A percentile compares a stretch with the other conserved stretches of the same genome.
These are phyloP conservation scores for Cyprinodon variegatus DNA, from an alignment of 2,113 vertebrate genomes.

Conservation along the genomic window DNA sequence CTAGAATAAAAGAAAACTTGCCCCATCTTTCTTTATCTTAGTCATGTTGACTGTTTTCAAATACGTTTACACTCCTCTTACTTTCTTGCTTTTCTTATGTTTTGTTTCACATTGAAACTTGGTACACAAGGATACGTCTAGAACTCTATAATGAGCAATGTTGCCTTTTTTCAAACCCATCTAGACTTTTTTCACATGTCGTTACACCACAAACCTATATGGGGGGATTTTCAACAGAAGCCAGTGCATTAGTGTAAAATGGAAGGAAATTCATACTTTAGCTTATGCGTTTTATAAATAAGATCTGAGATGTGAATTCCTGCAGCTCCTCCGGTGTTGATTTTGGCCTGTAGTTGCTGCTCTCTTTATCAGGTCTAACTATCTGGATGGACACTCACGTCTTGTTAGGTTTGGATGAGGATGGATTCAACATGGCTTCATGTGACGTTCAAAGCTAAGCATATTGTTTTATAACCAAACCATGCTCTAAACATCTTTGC, in stretches of 20 bases:
- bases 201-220: neutral
- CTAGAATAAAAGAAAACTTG: constrained; percentile 21
- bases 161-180: no score
- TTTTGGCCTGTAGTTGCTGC: no score
- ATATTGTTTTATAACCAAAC: no score
- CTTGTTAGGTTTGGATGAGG: no score
- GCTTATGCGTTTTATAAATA: no score
- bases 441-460: no score
- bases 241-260: neutral
- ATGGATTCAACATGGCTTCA: no score
- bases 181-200: neutral
- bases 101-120: constrained; percentile 42
- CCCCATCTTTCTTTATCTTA: constrained; percentile 37
- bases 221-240: neutral
- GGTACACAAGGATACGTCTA: constrained; percentile 48
- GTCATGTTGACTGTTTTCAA: constrained; percentile 39
- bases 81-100: constrained; percentile 6
- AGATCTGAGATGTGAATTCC: no score
- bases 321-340: no score
- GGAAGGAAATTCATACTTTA: neutral
- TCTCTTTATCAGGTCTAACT: no score
- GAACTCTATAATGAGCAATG: constrained; percentile 52
- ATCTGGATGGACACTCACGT: no score
- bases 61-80: neutral
- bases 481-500: no score